A percentile compares a stretch with the other conserved stretches of the same genome.
These are phyloP conservation scores for Nomada hirtipes DNA, from an alignment of 2,888 invertebrate species.

Conservation along the genomic window DNA sequence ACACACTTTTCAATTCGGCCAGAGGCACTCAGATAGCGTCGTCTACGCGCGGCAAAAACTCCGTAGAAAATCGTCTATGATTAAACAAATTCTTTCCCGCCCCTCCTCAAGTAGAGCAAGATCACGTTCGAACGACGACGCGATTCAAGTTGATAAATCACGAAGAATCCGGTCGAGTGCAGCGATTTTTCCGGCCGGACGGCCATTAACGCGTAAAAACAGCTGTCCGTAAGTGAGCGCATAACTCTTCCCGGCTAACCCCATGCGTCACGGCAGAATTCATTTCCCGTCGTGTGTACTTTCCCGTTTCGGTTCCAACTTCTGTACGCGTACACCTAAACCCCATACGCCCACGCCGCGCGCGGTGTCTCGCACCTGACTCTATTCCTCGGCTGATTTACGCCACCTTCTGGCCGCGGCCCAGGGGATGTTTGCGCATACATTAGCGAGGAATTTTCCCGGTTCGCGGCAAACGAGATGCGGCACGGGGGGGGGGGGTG, in stretches of 20 bases:
- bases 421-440: conserved; percentile 55
- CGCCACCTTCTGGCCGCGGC: conserved; percentile 18
- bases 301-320: conserved; percentile 21
- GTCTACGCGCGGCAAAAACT: not conserved
- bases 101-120: not conserved
- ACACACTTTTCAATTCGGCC: not conserved
- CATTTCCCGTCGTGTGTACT: conserved; percentile 41
- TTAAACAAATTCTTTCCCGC: conserved; percentile 17
- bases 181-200: conserved; percentile 10
- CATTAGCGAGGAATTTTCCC: conserved; percentile 62
- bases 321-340: conserved; percentile 33
- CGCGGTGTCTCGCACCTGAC: conserved; percentile 59
- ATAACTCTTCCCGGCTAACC: conserved; percentile 39
- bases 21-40: not conserved
- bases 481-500: not conserved
- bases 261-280: conserved; percentile 36
- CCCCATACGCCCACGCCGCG: conserved; percentile 48
- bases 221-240: conserved; percentile 31
- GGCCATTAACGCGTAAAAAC: conserved; percentile 14
- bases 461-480: conserved; percentile 39
- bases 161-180: not conserved
- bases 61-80: conserved; percentile 26
- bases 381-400: conserved; percentile 62
- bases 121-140: not conserved
- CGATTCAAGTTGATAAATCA: conserved; percentile 21